phyloP scores from a whole-genome alignment of 1,140 invertebrate genomes.

The Bemisia tabaci region DNA sequence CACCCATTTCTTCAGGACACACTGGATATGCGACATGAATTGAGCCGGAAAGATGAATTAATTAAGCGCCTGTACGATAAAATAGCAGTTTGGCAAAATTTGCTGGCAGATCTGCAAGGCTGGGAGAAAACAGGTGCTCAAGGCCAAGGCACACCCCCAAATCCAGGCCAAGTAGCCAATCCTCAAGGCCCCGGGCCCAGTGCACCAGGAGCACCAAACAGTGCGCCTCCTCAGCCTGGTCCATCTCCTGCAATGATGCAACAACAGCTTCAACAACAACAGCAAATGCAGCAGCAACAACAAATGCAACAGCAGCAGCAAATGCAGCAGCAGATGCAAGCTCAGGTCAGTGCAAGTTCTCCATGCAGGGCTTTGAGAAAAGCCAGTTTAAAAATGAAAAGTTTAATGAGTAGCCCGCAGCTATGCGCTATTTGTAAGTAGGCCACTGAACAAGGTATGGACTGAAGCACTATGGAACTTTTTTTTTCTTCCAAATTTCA shows the following conservation, averaged over 20 bases:
- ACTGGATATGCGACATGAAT: conserved; percentile 64
- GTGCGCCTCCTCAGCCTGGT: conserved; percentile 5
- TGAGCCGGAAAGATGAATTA: conserved; percentile 72
- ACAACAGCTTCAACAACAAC: conserved; percentile 15
- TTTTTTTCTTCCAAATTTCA: too few relatives aligned
- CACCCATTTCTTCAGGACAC: conserved; percentile 44
- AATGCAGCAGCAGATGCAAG: conserved; percentile 19
- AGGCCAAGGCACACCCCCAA: conserved; percentile 10
- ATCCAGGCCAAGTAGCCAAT: conserved; percentile 4
- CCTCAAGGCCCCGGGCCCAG: conserved; percentile 9
- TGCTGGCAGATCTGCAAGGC: conserved; percentile 53
- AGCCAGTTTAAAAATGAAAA: too few relatives aligned
- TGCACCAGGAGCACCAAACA: conserved; percentile 5
- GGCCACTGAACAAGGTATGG: too few relatives aligned
- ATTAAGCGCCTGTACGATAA: conserved; percentile 82
- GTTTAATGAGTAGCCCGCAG: too few relatives aligned
- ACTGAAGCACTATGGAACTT: too few relatives aligned
- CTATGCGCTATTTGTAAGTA: too few relatives aligned
- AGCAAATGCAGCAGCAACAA: too few relatives aligned
- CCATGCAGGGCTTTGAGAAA: conserved; percentile 8
- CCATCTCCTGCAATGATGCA: conserved; percentile 16
- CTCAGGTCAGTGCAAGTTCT: conserved; percentile 12
- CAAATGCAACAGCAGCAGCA: too few relatives aligned
- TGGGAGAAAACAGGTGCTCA: conserved; percentile 33
- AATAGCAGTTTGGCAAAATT: conserved; percentile 73